Evolutionary conservation across 64 coral and sea anemone species (phyloP), one percentile per base, ranked within the genome.

Genomic region (Stichodactyla helianthus): DNA sequence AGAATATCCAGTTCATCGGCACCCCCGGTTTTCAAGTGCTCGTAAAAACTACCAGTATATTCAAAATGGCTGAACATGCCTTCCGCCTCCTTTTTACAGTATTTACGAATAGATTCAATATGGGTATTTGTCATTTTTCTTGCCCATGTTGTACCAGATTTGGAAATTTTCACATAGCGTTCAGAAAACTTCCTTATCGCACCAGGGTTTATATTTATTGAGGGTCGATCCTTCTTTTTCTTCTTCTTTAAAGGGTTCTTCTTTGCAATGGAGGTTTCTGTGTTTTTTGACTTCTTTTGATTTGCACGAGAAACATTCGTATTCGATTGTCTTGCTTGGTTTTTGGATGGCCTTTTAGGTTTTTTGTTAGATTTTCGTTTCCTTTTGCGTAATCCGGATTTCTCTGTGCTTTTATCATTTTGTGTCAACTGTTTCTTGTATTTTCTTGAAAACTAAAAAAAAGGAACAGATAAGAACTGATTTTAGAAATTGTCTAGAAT

Each of bases 11-110:
- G 62, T 87, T 92, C 91, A 59, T 92, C 79, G 5, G 91, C 79
- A 59, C 51, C 82, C 53, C 84, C 81, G 0, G 91, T 92, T 54
- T 92, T 92, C 20, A 92, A 63, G 13, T 23, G 65, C 20, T 92
- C 91, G 8, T 92, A 92, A 84, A 92, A 92, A 64, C 91, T 92
- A 10, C 91, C 91, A 56, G 91, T 92, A 31, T 88, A 92, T 55
- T 92, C 91, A 77, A 88, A 77, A 76, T 92, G 91, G 6, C 86
- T 92, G 8, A 88, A 83, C 14, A 92, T 51, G 13, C 83, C 19
- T 1, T 0, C 0, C 20, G 82, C 71, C 12, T 92, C 70, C 26
- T 60, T 59, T 10, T 68, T 62, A 78, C 86, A 92, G 53, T 88
- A 54, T 18, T 81, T 58, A 26, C 67, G 64, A 53, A 92, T 92